Base-by-base conservation (phyloP, 2,797 vertebrate genomes). In the Chaetodon trifasciatus region DNA sequence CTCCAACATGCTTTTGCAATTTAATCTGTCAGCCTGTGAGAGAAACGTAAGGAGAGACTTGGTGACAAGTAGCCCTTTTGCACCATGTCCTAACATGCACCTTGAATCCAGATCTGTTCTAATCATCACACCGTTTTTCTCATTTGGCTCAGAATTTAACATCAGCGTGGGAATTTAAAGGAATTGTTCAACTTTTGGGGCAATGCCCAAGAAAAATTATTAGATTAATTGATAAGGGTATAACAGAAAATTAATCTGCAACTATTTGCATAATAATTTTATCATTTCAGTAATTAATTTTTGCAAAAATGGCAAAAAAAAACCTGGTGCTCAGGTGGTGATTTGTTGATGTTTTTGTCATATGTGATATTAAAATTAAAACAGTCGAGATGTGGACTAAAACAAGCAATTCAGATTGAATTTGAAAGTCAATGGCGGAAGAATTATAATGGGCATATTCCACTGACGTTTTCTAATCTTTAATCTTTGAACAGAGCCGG, bases 1-100 rank as follows among this genome's bases (percentile, higher is more conserved):
- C 50, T 58, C 53, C 3, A 76, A 68, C 23, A 63, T 72, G 47
- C n/a, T 76, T 71, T 78, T 70, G 56, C 37, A 65, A 13, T 79
- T 72, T 49, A 23, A 49, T 56, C 39, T 67, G 24, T 65, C 49
- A 42, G 37, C 17, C 17, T 32, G 35, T 35, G 13, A 21, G 2
- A 9, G 47, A 28, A 53, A 35, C 0, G 1, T 19, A n/a, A 58
- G 28, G 46, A 53, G 8, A 50, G 24, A 32, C 6, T n/a, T 15
- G 8, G 6, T 56, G 32, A 72, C n/a, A 72, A 40, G 58, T 42
- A 35, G 16, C 23, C 46, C 28, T 32, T 56, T 79, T 47, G 70
- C 58, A 62, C 3, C 23, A 55, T 37, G 28, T 4, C 40, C 23
- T 44, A 44, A 77, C 69, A 39, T 61, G 67, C 68, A 60, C 17